These are phyloP conservation scores for Strix uralensis DNA, from an alignment of 2,113 vertebrate genomes.

Conservation along the genomic window DNA sequence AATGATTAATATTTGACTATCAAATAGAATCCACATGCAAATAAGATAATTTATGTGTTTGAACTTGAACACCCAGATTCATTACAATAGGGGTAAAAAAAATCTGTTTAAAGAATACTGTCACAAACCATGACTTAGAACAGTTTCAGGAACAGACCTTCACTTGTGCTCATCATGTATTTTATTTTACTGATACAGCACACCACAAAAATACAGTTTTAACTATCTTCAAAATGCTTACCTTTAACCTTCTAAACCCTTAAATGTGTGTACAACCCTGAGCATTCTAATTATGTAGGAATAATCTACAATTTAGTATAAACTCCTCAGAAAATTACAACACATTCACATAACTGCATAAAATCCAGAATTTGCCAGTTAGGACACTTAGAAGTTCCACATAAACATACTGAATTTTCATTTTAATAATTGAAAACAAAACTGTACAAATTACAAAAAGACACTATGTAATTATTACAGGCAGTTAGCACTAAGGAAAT, in stretches of 20 bases:
- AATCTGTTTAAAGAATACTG: background rate
- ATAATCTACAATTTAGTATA: background rate
- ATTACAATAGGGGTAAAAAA: background rate
- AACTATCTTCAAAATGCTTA: background rate
- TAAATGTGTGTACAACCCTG: background rate
- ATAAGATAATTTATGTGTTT: background rate
- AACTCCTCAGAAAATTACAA: background rate
- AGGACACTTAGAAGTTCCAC: background rate
- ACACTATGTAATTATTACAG: slow-evolving; percentile 14
- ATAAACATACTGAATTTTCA: background rate
- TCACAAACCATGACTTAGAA: background rate
- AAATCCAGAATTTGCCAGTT: background rate
- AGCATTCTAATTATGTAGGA: background rate
- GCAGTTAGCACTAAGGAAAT: slow-evolving; percentile 1
- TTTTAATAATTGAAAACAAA: background rate
- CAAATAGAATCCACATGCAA: background rate
- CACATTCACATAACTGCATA: background rate
- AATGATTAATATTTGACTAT: background rate
- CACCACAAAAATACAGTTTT: background rate
- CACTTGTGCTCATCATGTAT: background rate
- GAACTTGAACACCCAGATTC: background rate
- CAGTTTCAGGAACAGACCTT: background rate
- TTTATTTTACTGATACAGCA: background rate
- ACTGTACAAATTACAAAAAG: background rate
- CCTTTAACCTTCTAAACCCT: background rate